These are phyloP conservation scores for Drosophila busckii DNA, from an alignment of 1,140 invertebrate genomes.

Conservation along the genomic window DNA sequence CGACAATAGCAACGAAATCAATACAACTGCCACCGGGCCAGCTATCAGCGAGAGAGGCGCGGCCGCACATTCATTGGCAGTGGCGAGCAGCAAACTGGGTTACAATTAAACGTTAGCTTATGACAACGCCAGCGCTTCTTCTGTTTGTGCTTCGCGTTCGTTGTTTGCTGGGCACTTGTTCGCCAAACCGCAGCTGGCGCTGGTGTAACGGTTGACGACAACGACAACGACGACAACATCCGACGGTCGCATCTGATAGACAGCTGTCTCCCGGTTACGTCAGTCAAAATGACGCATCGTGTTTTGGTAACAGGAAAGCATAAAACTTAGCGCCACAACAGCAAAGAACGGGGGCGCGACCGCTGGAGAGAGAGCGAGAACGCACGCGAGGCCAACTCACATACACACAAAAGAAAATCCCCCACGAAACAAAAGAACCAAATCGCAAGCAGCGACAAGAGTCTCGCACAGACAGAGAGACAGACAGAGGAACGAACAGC, in stretches of 20 bases:
- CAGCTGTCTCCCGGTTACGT: conserved; percentile 79
- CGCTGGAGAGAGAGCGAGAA: conserved; percentile 41
- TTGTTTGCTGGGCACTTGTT: conserved; percentile 69
- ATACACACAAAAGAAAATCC: conserved; percentile 61
- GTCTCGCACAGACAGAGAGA: conserved; percentile 1
- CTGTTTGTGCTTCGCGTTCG: conserved; percentile 12
- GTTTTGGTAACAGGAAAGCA: conserved; percentile 79
- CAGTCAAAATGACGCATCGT: conserved; percentile 79
- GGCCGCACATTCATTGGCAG: too few species aligned
- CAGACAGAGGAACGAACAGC: not conserved
- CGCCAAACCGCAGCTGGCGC: conserved; percentile 63
- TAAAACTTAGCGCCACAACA: conserved; percentile 35
- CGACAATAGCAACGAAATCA: too few species aligned
- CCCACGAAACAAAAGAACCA: conserved; percentile 66
- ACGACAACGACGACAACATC: conserved; percentile 20
- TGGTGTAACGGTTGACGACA: conserved; percentile 64
- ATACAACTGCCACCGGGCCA: too few species aligned
- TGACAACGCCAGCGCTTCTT: conserved; percentile 6
- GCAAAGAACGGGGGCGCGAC: not conserved
- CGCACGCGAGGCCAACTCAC: too few species aligned
- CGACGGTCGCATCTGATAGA: conserved; percentile 71
- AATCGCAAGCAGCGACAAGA: conserved; percentile 31
- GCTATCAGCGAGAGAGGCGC: too few species aligned
- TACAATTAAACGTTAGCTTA: too few species aligned
- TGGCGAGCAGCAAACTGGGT: too few species aligned